A percentile compares a stretch with the other conserved stretches of the same genome.
These are phyloP conservation scores for Myoxocephalus aenaeus DNA, from an alignment of 2,797 vertebrate genomes.

Conservation along the genomic window DNA sequence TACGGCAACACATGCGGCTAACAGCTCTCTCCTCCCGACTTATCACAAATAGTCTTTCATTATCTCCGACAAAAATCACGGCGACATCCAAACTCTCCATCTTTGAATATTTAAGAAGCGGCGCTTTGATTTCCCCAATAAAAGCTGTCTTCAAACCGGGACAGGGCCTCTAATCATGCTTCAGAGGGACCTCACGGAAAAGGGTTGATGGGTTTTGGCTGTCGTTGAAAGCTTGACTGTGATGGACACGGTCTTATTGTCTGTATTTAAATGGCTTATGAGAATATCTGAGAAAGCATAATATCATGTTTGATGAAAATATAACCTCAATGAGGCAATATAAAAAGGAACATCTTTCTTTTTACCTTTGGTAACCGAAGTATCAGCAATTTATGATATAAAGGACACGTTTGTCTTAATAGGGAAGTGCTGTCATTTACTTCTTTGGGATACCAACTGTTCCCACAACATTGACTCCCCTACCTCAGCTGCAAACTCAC, in stretches of 20 bases:
- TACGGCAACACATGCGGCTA: constrained; percentile 68
- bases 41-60: constrained; percentile 75
- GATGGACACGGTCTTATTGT: constrained; percentile 52
- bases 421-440: constrained; percentile 21
- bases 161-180: constrained; percentile 50
- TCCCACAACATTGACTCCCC: constrained; percentile 3
- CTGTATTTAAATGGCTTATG: constrained; percentile 39
- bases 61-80: constrained; percentile 62
- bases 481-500: not conserved
- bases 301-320: constrained; percentile 43
- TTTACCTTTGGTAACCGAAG: constrained; percentile 8
- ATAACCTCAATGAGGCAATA: constrained; percentile 21
- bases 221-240: constrained; percentile 44
- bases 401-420: not conserved
- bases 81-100: constrained; percentile 41
- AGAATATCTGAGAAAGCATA: constrained; percentile 45
- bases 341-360: constrained; percentile 8
- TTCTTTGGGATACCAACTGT: not conserved
- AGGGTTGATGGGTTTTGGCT: constrained; percentile 46
- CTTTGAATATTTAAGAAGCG: constrained; percentile 51
- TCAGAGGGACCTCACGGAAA: constrained; percentile 44
- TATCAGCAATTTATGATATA: constrained; percentile 1
- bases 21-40: constrained; percentile 51
- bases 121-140: constrained; percentile 62
- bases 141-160: constrained; percentile 50